Evolutionary conservation across 2,797 vertebrate genomes (phyloP).

Genomic region (Psittacula derbiana): DNA sequence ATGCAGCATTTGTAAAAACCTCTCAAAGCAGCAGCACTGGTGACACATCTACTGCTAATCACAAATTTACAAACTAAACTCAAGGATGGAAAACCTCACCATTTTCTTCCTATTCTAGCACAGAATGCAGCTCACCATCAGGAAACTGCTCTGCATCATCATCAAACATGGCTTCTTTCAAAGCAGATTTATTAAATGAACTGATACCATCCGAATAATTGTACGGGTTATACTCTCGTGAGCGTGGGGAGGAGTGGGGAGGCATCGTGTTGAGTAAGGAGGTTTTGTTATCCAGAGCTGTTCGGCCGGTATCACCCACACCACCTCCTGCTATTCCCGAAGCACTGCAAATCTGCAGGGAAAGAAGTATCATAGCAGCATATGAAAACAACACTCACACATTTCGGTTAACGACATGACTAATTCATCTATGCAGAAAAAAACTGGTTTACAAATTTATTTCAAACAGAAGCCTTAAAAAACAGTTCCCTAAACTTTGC

Average conservation of each 20-base stretch:
- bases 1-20: neutral
- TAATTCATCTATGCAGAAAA: neutral
- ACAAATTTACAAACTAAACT: neutral
- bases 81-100: neutral
- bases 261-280: slow-evolving; percentile 91
- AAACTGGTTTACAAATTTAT: neutral
- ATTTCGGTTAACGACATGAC: neutral
- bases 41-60: neutral
- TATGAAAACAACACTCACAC: neutral
- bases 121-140: slow-evolving; percentile 79
- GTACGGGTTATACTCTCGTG: slow-evolving; percentile 85
- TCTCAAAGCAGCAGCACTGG: neutral
- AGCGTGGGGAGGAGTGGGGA: slow-evolving; percentile 88
- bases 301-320: slow-evolving; percentile 83
- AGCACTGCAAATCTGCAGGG: slow-evolving; percentile 74
- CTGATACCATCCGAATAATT: slow-evolving; percentile 84
- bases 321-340: slow-evolving; percentile 79
- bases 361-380: rapidly evolving
- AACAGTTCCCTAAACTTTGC: neutral
- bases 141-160: slow-evolving; percentile 90
- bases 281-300: slow-evolving; percentile 92
- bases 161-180: slow-evolving; percentile 91
- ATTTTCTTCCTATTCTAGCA: neutral
- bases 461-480: neutral
- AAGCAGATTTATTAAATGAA: slow-evolving; percentile 86